phyloP scores from a whole-genome alignment of 2,888 invertebrate genomes.

The Drymonia ruficornis region DNA sequence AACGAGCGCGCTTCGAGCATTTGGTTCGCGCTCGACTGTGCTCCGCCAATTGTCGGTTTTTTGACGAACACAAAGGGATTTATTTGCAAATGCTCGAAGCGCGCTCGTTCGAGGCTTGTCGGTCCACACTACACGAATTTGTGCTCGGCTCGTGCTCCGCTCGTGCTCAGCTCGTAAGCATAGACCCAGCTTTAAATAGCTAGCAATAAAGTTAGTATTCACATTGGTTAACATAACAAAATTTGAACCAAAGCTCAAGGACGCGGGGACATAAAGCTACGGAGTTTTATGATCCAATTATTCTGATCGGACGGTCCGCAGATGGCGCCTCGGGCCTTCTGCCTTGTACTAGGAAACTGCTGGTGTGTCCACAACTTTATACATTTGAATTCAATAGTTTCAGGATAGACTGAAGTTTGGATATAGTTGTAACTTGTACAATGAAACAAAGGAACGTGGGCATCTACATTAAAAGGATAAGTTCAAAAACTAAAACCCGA shows the following conservation, averaged over 20 bases:
- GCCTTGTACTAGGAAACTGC: not conserved
- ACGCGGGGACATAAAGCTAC: not conserved
- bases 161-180: too few species aligned
- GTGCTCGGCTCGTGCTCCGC: too few species aligned
- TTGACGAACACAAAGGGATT: too few species aligned
- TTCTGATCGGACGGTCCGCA: constrained; percentile 1
- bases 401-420: not conserved
- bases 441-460: not conserved
- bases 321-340: not conserved
- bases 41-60: too few species aligned
- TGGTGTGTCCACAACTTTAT: not conserved
- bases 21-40: too few species aligned
- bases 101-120: too few species aligned
- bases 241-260: not conserved
- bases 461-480: not conserved
- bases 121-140: too few species aligned
- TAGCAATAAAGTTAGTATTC: not conserved
- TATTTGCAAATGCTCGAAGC: too few species aligned
- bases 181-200: not conserved
- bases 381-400: not conserved
- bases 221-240: not conserved
- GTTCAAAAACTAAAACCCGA: too few species aligned
- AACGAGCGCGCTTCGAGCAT: too few species aligned
- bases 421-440: not conserved
- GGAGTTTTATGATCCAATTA: not conserved